Evolutionary conservation across 2,797 vertebrate genomes (phyloP).

Genomic region (Phoeniculus purpureus): DNA sequence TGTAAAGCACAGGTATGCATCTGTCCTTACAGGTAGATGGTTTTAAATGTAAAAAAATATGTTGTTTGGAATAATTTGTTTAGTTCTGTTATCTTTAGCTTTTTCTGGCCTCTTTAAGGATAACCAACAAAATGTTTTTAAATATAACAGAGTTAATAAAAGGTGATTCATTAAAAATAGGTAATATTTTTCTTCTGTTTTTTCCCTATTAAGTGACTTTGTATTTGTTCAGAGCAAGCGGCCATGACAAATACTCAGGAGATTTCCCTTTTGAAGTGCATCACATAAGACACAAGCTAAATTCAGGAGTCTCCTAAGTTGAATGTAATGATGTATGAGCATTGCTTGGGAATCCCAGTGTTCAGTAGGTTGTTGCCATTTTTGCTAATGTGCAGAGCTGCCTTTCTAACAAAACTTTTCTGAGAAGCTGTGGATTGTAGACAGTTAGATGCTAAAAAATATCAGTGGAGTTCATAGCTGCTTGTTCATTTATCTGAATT

Average conservation of each 20-base stretch:
- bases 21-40: neutral
- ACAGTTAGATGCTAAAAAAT: neutral
- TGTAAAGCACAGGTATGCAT: neutral
- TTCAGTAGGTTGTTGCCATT: neutral
- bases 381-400: neutral
- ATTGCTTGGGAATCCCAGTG: neutral
- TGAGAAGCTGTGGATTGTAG: neutral
- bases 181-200: neutral
- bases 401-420: neutral
- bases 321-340: neutral
- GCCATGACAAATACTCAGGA: neutral
- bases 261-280: neutral
- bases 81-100: neutral
- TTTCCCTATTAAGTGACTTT: neutral
- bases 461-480: neutral
- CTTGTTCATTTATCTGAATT: slow-evolving; percentile 7
- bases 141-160: neutral
- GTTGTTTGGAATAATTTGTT: neutral
- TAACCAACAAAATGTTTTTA: too few species aligned
- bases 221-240: neutral
- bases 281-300: neutral
- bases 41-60: neutral
- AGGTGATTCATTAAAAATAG: neutral
- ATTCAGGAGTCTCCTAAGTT: neutral
- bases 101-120: neutral